These are phyloP conservation scores for Leucophenga maculata DNA, from an alignment of 2,888 invertebrate species.

Conservation along the genomic window DNA sequence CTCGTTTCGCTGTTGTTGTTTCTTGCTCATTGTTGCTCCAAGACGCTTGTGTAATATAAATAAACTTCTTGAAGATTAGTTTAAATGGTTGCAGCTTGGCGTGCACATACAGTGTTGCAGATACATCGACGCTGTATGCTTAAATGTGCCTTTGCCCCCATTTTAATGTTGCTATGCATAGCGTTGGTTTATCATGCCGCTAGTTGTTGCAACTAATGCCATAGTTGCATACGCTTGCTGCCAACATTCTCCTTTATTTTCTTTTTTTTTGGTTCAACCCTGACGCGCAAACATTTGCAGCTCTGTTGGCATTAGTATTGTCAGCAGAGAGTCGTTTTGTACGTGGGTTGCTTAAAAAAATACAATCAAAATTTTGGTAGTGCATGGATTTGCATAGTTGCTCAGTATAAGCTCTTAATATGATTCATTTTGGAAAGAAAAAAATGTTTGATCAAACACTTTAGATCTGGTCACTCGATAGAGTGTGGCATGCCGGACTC, in stretches of 20 bases:
- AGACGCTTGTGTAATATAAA: conserved; percentile 58
- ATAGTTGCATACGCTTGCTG: neutral
- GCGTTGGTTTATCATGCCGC: neutral
- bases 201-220: conserved; percentile 6
- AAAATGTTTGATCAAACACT: too few relatives aligned
- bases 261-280: neutral
- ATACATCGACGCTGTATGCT: conserved; percentile 19
- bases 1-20: neutral
- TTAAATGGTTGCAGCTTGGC: conserved; percentile 49
- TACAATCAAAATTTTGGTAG: too few relatives aligned
- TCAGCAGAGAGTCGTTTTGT: neutral
- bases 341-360: too few relatives aligned
- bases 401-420: too few relatives aligned
- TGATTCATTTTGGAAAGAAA: too few relatives aligned
- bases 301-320: neutral
- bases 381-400: too few relatives aligned
- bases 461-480: too few relatives aligned
- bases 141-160: conserved; percentile 54
- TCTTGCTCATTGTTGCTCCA: conserved; percentile 5
- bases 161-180: conserved; percentile 31
- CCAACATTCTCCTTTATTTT: neutral
- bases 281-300: neutral
- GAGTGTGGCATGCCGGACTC: too few relatives aligned
- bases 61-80: conserved; percentile 59
- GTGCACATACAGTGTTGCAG: too few relatives aligned